phyloP scores from a whole-genome alignment of 2,797 vertebrate species.

The Acipenser oxyrinchus region DNA sequence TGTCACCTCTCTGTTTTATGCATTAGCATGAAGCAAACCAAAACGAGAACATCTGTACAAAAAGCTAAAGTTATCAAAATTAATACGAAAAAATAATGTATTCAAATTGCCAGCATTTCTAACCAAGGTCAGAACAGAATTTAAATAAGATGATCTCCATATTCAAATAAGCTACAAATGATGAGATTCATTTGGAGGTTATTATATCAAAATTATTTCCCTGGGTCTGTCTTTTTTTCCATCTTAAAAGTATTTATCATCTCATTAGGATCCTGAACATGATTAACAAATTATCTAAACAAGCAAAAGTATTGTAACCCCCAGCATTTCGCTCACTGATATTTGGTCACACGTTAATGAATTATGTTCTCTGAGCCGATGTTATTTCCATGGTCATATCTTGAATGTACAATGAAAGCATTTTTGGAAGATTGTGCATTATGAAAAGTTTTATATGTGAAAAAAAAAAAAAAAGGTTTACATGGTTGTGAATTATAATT shows the following conservation, averaged over 20 bases:
- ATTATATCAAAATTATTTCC: background rate
- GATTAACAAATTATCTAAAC: constrained; percentile 9
- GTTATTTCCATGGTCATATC: background rate
- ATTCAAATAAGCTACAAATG: background rate
- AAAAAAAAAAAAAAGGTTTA: too few relatives aligned
- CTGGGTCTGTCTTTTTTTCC: background rate
- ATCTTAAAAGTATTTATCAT: background rate
- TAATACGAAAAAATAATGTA: too few relatives aligned
- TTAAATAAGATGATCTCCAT: background rate
- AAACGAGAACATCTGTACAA: too few relatives aligned
- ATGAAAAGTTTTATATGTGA: too few relatives aligned
- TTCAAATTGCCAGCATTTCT: background rate
- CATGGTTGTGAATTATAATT: too few relatives aligned
- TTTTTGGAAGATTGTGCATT: too few relatives aligned
- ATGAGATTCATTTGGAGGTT: background rate
- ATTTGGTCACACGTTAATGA: constrained; percentile 3
- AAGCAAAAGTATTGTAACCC: background rate
- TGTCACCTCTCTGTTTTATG: too few relatives aligned
- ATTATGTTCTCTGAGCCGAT: background rate
- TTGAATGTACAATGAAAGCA: background rate
- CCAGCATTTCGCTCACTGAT: constrained; percentile 6
- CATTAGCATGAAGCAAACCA: too few relatives aligned
- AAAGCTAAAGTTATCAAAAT: too few relatives aligned
- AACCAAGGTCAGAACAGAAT: background rate
- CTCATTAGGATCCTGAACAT: constrained; percentile 5